Evolutionary conservation across 2,113 vertebrate genomes (phyloP).

Genomic region (Strix uralensis): DNA sequence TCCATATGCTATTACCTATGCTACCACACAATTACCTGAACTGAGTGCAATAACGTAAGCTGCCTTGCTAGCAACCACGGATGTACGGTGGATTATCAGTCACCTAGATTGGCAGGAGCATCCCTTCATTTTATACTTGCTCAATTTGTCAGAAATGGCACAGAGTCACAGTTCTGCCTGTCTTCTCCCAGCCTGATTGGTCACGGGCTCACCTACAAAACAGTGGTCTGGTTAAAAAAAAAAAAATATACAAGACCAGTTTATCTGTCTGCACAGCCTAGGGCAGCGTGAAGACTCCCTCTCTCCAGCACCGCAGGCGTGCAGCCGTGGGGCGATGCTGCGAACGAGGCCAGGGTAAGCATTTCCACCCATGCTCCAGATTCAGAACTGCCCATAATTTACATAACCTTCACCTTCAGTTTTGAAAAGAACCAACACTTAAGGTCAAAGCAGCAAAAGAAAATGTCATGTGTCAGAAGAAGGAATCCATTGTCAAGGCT

Average conservation of each 20-base stretch:
- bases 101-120: fast-evolving
- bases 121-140: background rate
- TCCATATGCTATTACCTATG: background rate
- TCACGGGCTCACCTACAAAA: background rate
- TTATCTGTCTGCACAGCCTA: background rate
- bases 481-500: constrained; percentile 64
- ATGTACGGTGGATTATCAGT: fast-evolving
- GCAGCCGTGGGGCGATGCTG: background rate
- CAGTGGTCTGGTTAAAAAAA: background rate
- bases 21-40: background rate
- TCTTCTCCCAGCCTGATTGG: background rate
- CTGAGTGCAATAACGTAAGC: background rate
- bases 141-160: background rate
- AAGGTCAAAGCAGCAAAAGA: constrained; percentile 46
- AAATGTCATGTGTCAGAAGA: constrained; percentile 22
- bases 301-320: background rate
- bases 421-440: constrained; percentile 33
- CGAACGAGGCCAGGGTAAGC: background rate
- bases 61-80: background rate
- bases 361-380: background rate
- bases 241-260: too few relatives aligned
- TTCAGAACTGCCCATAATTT: background rate
- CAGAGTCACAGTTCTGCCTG: background rate
- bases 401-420: background rate
- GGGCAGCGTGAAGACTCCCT: background rate